These are phyloP conservation scores for Camelus bactrianus DNA, from an alignment of 2,113 vertebrate species.

Conservation along the genomic window DNA sequence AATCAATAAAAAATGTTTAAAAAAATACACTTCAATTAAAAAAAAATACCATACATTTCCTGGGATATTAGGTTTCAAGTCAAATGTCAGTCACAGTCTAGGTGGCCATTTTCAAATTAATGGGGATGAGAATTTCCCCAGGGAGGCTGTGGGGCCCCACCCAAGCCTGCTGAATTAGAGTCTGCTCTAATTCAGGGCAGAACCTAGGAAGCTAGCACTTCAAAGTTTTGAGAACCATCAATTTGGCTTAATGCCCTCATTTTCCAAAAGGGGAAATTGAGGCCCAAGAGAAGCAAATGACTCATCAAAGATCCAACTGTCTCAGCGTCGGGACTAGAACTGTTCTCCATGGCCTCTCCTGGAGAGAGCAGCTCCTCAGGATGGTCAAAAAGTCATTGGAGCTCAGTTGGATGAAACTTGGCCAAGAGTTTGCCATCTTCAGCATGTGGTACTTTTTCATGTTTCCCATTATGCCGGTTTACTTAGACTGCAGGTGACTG, in stretches of 20 bases:
- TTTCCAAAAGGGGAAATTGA: constrained; percentile 1
- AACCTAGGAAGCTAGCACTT: neutral
- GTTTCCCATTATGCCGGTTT: neutral
- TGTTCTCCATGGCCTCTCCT: neutral
- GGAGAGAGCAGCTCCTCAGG: neutral
- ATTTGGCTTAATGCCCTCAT: constrained; percentile 8
- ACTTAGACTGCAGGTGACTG: neutral
- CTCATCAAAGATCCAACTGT: neutral
- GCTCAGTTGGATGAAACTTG: neutral
- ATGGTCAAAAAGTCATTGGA: neutral
- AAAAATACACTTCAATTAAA: too few relatives aligned
- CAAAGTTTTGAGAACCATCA: constrained; percentile 2
- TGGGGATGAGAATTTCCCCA: neutral
- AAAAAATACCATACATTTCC: neutral
- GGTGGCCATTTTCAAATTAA: neutral
- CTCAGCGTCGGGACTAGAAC: neutral
- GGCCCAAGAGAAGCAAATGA: neutral
- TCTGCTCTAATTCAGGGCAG: neutral
- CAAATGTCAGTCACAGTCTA: neutral
- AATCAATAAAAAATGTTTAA: too few relatives aligned
- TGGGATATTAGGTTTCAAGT: neutral
- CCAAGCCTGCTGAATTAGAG: neutral
- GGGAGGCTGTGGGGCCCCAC: neutral
- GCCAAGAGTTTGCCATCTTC: neutral
- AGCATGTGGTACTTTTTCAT: neutral